A percentile compares a stretch with the other conserved stretches of the same genome.
Evolutionary conservation across 2,113 vertebrate species (phyloP).

Genomic region (Tylochromis polylepis): DNA sequence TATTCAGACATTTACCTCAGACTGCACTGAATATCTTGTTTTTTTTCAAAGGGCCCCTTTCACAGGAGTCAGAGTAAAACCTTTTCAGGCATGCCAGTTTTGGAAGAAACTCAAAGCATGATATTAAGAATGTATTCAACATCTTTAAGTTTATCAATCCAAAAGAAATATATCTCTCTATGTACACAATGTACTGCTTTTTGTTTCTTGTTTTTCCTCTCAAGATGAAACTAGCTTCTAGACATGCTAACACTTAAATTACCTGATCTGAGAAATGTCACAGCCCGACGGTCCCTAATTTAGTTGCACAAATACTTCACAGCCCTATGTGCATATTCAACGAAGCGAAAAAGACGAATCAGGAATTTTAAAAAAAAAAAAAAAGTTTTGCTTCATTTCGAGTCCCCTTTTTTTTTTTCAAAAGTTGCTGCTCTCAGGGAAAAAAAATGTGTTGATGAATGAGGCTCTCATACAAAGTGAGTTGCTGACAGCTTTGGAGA

Average conservation of each 20-base stretch:
- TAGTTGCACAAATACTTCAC: neutral
- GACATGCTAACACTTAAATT: neutral
- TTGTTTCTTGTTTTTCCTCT: neutral
- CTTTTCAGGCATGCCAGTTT: neutral
- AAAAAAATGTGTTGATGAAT: conserved; percentile 70
- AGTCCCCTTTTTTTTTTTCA: neutral
- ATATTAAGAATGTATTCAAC: neutral
- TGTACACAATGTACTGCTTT: neutral
- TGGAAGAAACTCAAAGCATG: neutral
- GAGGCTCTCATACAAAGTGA: conserved; percentile 73
- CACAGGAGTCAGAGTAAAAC: neutral
- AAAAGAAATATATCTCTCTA: neutral
- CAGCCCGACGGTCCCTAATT: neutral
- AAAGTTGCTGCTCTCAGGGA: conserved; percentile 39
- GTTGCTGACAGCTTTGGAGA: conserved; percentile 66
- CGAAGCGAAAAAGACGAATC: neutral
- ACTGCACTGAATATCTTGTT: neutral
- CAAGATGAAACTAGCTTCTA: neutral
- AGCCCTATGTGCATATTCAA: conserved; percentile 3
- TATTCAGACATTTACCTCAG: neutral
- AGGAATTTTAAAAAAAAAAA: neutral
- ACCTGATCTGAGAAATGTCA: neutral
- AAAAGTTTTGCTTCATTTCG: conserved; percentile 3
- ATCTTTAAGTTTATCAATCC: neutral
- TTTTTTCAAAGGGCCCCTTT: neutral